A percentile compares a stretch with the other conserved stretches of the same genome.
These are phyloP conservation scores for Climacteris rufus DNA, from an alignment of 2,113 vertebrate genomes.

Conservation along the genomic window DNA sequence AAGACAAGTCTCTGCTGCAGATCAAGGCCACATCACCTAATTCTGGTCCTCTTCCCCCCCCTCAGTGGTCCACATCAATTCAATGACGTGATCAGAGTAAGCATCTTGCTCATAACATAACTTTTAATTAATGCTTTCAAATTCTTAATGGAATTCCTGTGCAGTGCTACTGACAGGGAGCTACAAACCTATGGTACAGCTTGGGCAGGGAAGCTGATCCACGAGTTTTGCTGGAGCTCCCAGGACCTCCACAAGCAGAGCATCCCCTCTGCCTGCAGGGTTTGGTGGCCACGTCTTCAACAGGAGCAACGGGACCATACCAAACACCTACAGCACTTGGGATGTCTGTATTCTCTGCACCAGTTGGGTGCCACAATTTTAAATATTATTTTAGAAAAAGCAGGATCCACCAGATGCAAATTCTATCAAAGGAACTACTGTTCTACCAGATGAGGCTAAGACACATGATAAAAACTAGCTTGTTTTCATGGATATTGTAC, in stretches of 20 bases:
- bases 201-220: neutral
- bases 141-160: neutral
- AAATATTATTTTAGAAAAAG: neutral
- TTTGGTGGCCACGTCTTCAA: neutral
- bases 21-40: neutral
- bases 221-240: neutral
- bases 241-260: neutral
- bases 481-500: neutral
- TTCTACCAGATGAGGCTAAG: neutral
- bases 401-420: neutral
- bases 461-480: neutral
- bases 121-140: neutral
- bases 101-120: neutral
- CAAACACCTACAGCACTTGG: neutral
- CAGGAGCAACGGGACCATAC: neutral
- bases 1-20: neutral
- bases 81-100: neutral
- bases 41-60: neutral
- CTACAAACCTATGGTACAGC: neutral
- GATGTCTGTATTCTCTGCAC: conserved; percentile 22
- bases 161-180: neutral
- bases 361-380: neutral
- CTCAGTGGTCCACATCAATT: neutral
- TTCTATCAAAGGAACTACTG: neutral
- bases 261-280: neutral